phyloP scores from a whole-genome alignment of 2,888 invertebrate species.

The Sympetrum striolatum region DNA sequence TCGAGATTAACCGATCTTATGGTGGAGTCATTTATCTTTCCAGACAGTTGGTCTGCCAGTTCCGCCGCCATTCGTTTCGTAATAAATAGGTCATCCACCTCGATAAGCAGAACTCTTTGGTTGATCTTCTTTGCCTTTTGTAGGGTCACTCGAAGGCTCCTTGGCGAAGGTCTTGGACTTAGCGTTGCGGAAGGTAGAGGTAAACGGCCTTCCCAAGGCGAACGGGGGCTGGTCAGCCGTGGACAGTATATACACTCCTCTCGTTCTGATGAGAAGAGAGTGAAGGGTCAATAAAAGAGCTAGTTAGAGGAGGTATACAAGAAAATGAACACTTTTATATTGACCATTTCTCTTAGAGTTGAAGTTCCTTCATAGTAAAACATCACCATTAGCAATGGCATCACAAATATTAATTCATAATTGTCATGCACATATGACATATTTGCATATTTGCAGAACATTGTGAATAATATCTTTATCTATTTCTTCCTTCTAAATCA shows the following conservation, averaged over 20 bases:
- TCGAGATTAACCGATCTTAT: background rate
- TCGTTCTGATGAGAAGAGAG: constrained; percentile 48
- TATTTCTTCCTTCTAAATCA: no score
- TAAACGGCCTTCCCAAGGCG: constrained; percentile 61
- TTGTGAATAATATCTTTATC: no score
- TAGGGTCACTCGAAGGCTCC: background rate
- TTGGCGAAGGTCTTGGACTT: background rate
- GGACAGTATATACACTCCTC: constrained; percentile 65
- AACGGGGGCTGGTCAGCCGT: constrained; percentile 66
- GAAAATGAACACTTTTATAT: no score
- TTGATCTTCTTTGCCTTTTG: background rate
- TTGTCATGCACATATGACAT: no score
- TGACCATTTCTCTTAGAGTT: no score
- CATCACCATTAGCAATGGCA: no score
- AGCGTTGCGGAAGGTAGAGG: background rate
- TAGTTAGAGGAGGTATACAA: no score
- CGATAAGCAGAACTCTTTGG: background rate
- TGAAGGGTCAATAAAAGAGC: background rate
- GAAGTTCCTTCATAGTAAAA: no score
- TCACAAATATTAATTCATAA: no score
- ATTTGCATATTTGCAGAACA: no score
- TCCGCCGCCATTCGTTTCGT: background rate
- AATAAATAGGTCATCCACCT: background rate
- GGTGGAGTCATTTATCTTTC: background rate
- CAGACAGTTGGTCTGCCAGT: background rate